Conservation (phyloP, 2,888 invertebrate species). For the Patella pellucida region DNA sequence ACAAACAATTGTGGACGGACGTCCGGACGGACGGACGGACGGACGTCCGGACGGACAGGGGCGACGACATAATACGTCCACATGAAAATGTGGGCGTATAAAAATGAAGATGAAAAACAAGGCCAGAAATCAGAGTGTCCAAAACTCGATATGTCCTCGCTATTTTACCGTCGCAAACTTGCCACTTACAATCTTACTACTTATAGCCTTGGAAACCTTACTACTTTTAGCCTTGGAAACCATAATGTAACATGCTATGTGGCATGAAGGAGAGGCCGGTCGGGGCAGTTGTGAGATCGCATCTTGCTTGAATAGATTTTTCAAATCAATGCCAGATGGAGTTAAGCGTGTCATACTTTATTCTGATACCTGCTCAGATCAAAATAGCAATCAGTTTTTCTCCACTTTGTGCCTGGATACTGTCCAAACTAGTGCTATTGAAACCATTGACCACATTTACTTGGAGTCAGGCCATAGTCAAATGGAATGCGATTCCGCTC, state of each 20-base stretch:
- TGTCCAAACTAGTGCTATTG: no score
- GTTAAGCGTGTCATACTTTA: background rate
- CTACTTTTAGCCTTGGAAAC: background rate
- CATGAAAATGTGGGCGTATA: no score
- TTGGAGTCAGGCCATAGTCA: background rate
- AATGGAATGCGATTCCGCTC: background rate
- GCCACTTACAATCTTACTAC: background rate
- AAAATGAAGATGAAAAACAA: background rate
- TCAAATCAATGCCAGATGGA: background rate
- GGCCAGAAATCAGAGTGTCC: background rate
- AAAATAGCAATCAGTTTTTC: conserved; percentile 6
- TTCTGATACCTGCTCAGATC: conserved; percentile 14
- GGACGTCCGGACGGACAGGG: no score
- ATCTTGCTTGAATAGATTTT: background rate
- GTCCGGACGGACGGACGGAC: no score
- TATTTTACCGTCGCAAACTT: conserved; percentile 12
- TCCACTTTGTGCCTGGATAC: background rate
- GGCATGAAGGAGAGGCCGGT: conserved; percentile 6
- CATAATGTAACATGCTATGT: background rate
- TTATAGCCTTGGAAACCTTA: no score
- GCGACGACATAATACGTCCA: no score
- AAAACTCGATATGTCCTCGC: background rate
- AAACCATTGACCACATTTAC: background rate
- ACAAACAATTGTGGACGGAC: no score
- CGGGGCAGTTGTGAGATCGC: conserved; percentile 9